Conservation (phyloP, 2,113 vertebrate genomes). For the Podarcis cretensis region DNA sequence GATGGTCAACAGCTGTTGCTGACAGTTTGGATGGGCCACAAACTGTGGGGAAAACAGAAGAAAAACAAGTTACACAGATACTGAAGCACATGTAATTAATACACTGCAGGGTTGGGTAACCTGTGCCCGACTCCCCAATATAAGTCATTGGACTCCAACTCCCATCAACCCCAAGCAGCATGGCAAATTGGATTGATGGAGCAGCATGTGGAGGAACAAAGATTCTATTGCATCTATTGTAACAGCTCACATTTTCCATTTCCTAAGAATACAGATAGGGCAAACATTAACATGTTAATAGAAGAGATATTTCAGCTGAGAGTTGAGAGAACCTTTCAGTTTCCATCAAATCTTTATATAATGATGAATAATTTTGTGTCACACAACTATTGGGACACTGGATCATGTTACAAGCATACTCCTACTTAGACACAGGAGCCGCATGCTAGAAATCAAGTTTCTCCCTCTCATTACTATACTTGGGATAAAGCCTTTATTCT, state of each 20-base stretch:
- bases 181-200: background rate
- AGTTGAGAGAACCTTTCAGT: background rate
- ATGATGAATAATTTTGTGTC: background rate
- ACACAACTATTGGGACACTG: accelerated
- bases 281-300: background rate
- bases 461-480: background rate
- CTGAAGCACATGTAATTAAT: background rate
- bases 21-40: slow-evolving; percentile 92
- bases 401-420: background rate
- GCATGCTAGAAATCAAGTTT: background rate
- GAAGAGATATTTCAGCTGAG: background rate
- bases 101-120: background rate
- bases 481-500: background rate
- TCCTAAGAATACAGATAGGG: background rate
- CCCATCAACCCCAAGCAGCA: background rate
- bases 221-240: background rate
- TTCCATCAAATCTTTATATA: background rate
- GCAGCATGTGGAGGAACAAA: background rate
- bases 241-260: background rate
- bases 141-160: background rate
- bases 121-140: background rate
- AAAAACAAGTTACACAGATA: background rate
- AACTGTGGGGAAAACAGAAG: slow-evolving; percentile 76
- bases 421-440: background rate
- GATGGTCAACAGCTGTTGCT: slow-evolving; percentile 90